Evolutionary conservation across 2,888 invertebrate genomes (phyloP).

Genomic region (Drosophila suboccidentalis): DNA sequence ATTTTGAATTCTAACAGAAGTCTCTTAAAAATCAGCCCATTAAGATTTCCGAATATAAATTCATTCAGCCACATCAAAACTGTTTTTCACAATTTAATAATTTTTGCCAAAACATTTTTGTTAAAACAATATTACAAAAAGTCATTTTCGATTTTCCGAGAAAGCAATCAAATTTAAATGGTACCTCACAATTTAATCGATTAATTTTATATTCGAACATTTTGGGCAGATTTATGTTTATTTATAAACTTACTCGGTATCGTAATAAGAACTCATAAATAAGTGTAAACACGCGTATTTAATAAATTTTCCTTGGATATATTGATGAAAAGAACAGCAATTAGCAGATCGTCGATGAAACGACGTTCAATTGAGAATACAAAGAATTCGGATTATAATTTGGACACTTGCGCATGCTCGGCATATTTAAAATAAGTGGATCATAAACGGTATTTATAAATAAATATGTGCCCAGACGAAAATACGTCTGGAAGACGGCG

Average conservation of each 20-base stretch:
- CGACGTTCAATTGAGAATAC: constrained; percentile 24
- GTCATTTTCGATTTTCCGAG: not conserved
- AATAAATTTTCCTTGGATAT: constrained; percentile 21
- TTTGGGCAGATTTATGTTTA: constrained; percentile 25
- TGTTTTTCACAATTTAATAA: not conserved
- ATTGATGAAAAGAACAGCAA: constrained; percentile 29
- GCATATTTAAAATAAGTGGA: constrained; percentile 51
- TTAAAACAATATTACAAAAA: not conserved
- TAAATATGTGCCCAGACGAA: constrained; percentile 29
- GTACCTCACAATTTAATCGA: not conserved
- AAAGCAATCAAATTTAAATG: not conserved
- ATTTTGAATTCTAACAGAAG: not conserved
- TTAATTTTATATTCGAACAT: not conserved
- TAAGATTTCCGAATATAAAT: no score
- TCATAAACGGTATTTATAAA: constrained; percentile 40
- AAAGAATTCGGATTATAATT: constrained; percentile 26
- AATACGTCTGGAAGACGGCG: constrained; percentile 34
- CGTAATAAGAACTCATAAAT: constrained; percentile 84
- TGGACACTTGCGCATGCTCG: constrained; percentile 37
- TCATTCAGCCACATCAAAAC: not conserved
- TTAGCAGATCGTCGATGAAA: constrained; percentile 23
- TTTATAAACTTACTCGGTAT: constrained; percentile 83
- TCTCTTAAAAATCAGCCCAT: not conserved
- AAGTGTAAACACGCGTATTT: constrained; percentile 34
- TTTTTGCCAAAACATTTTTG: not conserved